Conservation (phyloP, 92 coral and sea anemone genomes). For the Porites cylindrica region DNA sequence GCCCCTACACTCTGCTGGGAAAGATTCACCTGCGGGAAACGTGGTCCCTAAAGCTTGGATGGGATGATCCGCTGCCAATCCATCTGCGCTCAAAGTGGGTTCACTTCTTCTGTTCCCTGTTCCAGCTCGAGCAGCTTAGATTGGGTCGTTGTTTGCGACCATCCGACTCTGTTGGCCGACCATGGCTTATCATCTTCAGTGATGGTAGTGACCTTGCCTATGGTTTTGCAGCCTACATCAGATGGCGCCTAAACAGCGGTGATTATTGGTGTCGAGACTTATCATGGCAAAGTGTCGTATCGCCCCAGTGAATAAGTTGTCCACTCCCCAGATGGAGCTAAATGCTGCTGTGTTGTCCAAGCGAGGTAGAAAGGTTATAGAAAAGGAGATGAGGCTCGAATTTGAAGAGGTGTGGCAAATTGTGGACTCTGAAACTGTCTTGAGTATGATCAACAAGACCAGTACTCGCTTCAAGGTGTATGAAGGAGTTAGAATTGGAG, state of each 20-base stretch:
- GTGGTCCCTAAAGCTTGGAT: slow-evolving; percentile 66
- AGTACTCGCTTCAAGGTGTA: slow-evolving; percentile 69
- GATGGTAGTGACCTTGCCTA: slow-evolving; percentile 72
- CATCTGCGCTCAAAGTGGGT: slow-evolving; percentile 55
- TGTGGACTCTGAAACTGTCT: slow-evolving; percentile 79
- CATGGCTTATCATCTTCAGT: slow-evolving; percentile 67
- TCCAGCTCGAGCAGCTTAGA: slow-evolving; percentile 54
- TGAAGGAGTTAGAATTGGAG: slow-evolving; percentile 64
- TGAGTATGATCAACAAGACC: slow-evolving; percentile 75
- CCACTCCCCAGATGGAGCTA: slow-evolving; percentile 77
- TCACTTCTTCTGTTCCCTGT: slow-evolving; percentile 52
- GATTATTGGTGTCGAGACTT: slow-evolving; percentile 63
- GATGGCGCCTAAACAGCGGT: slow-evolving; percentile 65
- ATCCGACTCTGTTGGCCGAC: slow-evolving; percentile 40
- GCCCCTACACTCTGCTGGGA: slow-evolving; percentile 67
- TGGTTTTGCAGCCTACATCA: slow-evolving; percentile 74
- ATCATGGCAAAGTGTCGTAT: slow-evolving; percentile 79
- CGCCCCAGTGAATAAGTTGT: slow-evolving; percentile 64
- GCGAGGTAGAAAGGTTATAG: slow-evolving; percentile 71
- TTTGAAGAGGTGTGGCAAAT: slow-evolving; percentile 70
- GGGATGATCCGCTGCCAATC: slow-evolving; percentile 71
- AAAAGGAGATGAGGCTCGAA: slow-evolving; percentile 64
- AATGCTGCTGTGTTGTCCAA: slow-evolving; percentile 69
- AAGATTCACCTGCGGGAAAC: slow-evolving; percentile 75
- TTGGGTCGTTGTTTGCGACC: slow-evolving; percentile 63